A percentile compares a stretch with the other conserved stretches of the same genome.
Evolutionary conservation across 2,113 vertebrate species (phyloP).

Genomic region (Hiodon tergisus): DNA sequence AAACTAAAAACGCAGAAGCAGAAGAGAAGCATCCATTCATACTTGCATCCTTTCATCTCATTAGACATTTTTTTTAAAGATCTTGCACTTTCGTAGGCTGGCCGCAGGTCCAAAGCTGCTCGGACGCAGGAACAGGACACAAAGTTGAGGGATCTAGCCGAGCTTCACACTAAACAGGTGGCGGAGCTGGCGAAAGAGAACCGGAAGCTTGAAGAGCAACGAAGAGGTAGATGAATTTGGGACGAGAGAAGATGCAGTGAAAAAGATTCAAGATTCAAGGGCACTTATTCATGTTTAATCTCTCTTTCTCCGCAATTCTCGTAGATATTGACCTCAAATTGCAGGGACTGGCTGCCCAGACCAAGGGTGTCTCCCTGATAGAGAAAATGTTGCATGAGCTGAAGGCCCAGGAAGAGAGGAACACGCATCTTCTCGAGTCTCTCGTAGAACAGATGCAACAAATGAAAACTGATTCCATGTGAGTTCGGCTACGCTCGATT

Average conservation of each 20-base stretch:
- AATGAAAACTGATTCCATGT: slow-evolving; percentile 30
- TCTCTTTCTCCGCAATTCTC: too few relatives aligned
- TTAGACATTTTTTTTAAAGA: too few relatives aligned
- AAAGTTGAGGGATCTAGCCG: slow-evolving; percentile 28
- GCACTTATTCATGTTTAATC: background rate
- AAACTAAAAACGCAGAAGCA: too few relatives aligned
- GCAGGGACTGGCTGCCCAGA: slow-evolving; percentile 34
- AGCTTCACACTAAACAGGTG: slow-evolving; percentile 29
- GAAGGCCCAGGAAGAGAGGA: slow-evolving; percentile 41
- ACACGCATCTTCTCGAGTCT: slow-evolving; percentile 35
- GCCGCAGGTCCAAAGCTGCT: slow-evolving; percentile 9
- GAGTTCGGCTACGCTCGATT: background rate
- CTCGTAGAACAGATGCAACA: slow-evolving; percentile 41
- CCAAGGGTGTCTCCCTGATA: slow-evolving; percentile 32
- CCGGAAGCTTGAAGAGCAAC: slow-evolving; percentile 37
- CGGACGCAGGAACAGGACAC: slow-evolving; percentile 21
- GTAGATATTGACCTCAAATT: slow-evolving; percentile 31
- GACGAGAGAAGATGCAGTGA: background rate
- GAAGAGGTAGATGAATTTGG: slow-evolving; percentile 29
- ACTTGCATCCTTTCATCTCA: background rate
- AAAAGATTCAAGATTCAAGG: background rate
- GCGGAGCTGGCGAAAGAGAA: slow-evolving; percentile 31
- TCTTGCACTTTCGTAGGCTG: slow-evolving; percentile 20
- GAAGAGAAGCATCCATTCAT: background rate
- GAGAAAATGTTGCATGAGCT: slow-evolving; percentile 42